These are phyloP conservation scores for Plecturocebus donacophilus DNA, from an alignment of 2,113 vertebrate genomes.

Conservation along the genomic window DNA sequence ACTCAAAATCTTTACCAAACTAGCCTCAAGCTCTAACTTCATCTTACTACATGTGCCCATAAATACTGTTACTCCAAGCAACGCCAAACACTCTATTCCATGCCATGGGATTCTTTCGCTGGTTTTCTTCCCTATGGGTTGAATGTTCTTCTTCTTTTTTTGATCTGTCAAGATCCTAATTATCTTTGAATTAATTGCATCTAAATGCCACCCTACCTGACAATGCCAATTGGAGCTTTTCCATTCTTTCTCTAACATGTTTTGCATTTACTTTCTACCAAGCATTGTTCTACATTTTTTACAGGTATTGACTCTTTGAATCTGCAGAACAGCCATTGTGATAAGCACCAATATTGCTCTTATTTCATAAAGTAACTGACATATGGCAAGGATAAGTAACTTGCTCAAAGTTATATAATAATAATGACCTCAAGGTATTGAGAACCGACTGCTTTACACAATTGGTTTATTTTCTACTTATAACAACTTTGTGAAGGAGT, in stretches of 20 bases:
- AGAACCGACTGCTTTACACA: neutral
- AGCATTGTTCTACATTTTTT: neutral
- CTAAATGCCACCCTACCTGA: neutral
- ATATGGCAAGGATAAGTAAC: neutral
- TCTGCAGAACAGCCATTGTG: neutral
- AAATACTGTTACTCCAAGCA: neutral
- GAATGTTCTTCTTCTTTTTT: neutral
- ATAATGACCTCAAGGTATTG: neutral
- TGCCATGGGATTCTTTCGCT: neutral
- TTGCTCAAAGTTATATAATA: neutral
- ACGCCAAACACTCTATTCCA: neutral
- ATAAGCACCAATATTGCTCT: neutral
- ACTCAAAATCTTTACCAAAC: neutral
- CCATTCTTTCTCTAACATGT: neutral
- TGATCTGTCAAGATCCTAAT: neutral
- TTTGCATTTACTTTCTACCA: neutral
- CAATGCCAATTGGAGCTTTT: neutral
- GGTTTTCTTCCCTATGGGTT: neutral
- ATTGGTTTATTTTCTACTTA: neutral
- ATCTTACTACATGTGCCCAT: neutral
- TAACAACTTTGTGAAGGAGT: neutral
- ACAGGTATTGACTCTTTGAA: neutral
- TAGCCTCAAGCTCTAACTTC: neutral
- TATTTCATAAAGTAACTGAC: neutral
- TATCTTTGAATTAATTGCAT: neutral